Evolutionary conservation across 2,888 invertebrate genomes (phyloP).

Genomic region (Aricia artaxerxes): DNA sequence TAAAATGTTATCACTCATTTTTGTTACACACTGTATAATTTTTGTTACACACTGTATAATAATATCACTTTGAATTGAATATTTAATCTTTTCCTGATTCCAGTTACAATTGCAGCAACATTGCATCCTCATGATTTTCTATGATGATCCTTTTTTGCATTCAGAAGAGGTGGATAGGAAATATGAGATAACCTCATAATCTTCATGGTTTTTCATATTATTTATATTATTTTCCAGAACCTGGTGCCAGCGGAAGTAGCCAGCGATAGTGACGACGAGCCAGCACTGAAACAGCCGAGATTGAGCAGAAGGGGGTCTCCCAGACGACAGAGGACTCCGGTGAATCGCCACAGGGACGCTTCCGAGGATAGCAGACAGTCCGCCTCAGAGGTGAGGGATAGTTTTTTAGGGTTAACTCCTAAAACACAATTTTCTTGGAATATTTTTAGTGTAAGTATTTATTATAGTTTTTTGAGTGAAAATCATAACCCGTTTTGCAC

Average conservation of each 20-base stretch:
- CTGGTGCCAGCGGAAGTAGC: constrained; percentile 69
- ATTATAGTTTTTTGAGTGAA: too few relatives aligned
- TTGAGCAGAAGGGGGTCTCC: constrained; percentile 71
- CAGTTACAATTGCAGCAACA: too few relatives aligned
- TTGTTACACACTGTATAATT: too few relatives aligned
- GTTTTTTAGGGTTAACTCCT: background rate
- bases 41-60: too few relatives aligned
- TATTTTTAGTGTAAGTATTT: too few relatives aligned
- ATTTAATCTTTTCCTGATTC: background rate
- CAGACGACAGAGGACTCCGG: constrained; percentile 63
- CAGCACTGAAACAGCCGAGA: constrained; percentile 87
- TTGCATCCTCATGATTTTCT: too few relatives aligned
- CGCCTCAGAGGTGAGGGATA: constrained; percentile 63
- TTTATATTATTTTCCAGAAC: constrained; percentile 73
- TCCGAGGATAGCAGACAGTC: constrained; percentile 71
- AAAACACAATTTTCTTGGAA: too few relatives aligned
- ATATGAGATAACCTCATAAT: too few relatives aligned
- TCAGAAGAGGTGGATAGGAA: too few relatives aligned
- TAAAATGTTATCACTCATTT: too few relatives aligned
- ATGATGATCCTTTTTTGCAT: too few relatives aligned
- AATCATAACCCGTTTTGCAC: too few relatives aligned
- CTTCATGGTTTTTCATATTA: constrained; percentile 28
- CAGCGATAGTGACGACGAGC: constrained; percentile 88
- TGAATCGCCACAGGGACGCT: constrained; percentile 54
- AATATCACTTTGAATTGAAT: background rate